Evolutionary conservation across 2,888 invertebrate genomes (phyloP).

Genomic region (Liodrosophila aerea): DNA sequence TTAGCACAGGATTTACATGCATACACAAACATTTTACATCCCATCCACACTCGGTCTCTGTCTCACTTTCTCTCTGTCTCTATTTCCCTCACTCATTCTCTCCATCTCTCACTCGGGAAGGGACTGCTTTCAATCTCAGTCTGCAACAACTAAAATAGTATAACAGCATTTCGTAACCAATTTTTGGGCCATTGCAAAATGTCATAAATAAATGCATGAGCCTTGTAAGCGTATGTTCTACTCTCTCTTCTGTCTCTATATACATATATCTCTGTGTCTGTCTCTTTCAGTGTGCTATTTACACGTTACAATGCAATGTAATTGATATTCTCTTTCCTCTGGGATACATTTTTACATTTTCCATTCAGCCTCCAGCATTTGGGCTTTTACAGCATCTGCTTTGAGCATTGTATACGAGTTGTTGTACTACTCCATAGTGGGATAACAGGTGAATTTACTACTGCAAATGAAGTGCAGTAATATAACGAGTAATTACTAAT

Average conservation of each 20-base stretch:
- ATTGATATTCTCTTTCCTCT: constrained; percentile 61
- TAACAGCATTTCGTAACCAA: constrained; percentile 1
- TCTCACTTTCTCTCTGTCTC: background rate
- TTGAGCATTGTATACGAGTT: no score
- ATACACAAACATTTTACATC: constrained; percentile 25
- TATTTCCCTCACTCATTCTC: no score
- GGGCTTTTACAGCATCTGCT: no score
- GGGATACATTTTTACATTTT: background rate
- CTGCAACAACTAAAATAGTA: constrained; percentile 8
- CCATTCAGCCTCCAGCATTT: background rate
- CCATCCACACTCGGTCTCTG: background rate
- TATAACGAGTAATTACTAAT: no score
- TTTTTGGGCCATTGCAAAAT: constrained; percentile 34
- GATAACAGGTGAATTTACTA: no score
- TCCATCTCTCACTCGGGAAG: no score
- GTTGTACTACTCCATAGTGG: no score
- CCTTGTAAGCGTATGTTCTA: constrained; percentile 29
- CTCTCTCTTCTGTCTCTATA: no score
- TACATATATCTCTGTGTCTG: no score
- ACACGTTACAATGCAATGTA: constrained; percentile 61
- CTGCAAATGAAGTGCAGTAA: no score
- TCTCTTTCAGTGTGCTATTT: constrained; percentile 32
- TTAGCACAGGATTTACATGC: constrained; percentile 57
- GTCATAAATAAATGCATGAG: constrained; percentile 75
- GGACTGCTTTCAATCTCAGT: no score